Conservation (phyloP, 1,140 invertebrate genomes). For the Pseudomyrmex concolor region DNA sequence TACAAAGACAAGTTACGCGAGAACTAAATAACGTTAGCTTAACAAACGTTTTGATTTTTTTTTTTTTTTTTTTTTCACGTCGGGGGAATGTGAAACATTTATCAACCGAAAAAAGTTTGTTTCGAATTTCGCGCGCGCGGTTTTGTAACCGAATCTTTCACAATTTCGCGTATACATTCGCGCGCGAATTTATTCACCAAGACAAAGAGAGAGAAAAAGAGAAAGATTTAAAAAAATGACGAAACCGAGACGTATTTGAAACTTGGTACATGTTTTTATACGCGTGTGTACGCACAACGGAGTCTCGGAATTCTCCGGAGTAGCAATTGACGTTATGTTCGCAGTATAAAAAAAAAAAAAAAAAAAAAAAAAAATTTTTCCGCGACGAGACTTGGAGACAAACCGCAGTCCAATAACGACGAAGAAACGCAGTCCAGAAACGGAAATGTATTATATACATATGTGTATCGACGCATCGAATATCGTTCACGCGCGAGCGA, state of each 20-base stretch:
- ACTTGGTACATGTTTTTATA: too few relatives aligned
- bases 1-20: slow-evolving; percentile 64
- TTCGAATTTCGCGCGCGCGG: not conserved
- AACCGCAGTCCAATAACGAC: slow-evolving; percentile 17
- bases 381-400: slow-evolving; percentile 21
- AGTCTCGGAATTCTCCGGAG: too few relatives aligned
- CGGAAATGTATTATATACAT: too few relatives aligned
- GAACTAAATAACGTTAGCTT: slow-evolving; percentile 62
- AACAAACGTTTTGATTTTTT: slow-evolving; percentile 47
- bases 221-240: not conserved
- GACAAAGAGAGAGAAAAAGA: not conserved
- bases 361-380: not conserved
- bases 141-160: slow-evolving; percentile 9
- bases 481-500: slow-evolving; percentile 19
- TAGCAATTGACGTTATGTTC: too few relatives aligned
- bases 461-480: slow-evolving; percentile 32
- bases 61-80: not conserved
- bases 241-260: too few relatives aligned
- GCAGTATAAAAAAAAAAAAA: too few relatives aligned
- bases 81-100: slow-evolving; percentile 19
- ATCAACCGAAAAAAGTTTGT: slow-evolving; percentile 23
- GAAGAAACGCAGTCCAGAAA: too few relatives aligned
- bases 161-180: slow-evolving; percentile 9
- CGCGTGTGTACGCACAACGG: too few relatives aligned
- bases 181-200: not conserved